Evolutionary conservation across 2,888 invertebrate genomes (phyloP).

Genomic region (Metacarcinus magister): DNA sequence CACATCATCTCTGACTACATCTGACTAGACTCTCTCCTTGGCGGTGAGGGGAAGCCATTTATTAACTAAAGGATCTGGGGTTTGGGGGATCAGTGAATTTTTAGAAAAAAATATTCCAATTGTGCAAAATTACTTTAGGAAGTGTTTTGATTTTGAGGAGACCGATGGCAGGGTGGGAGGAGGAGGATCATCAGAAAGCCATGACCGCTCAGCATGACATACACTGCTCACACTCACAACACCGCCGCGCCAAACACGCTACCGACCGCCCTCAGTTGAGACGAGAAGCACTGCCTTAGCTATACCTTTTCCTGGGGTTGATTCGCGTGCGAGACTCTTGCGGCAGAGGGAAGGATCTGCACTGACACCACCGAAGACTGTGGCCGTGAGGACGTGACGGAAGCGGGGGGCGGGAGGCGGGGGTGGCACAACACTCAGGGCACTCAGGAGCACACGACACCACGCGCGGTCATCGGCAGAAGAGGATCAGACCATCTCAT

Average conservation of each 20-base stretch:
- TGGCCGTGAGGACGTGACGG: slow-evolving; percentile 56
- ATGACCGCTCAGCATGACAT: slow-evolving; percentile 70
- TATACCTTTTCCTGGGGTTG: slow-evolving; percentile 23
- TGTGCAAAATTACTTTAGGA: slow-evolving; percentile 59
- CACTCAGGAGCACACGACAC: slow-evolving; percentile 63
- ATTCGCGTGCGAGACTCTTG: slow-evolving; percentile 50
- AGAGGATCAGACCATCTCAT: slow-evolving; percentile 37
- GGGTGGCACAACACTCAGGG: slow-evolving; percentile 44
- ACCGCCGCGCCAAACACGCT: slow-evolving; percentile 1
- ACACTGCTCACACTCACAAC: slow-evolving; percentile 62
- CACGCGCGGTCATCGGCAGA: slow-evolving; percentile 51
- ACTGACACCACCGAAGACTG: slow-evolving; percentile 63
- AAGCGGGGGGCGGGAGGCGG: slow-evolving; percentile 16
- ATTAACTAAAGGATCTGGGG: slow-evolving; percentile 3
- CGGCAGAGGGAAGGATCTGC: slow-evolving; percentile 64
- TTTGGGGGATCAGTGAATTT: slow-evolving; percentile 26
- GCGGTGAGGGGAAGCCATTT: slow-evolving; percentile 73
- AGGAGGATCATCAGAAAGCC: slow-evolving; percentile 71
- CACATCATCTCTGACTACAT: slow-evolving; percentile 79
- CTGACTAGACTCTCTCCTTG: slow-evolving; percentile 65
- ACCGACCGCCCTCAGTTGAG: slow-evolving; percentile 10
- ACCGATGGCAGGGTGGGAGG: slow-evolving; percentile 62
- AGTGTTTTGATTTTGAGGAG: slow-evolving; percentile 65
- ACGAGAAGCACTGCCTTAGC: slow-evolving; percentile 57
- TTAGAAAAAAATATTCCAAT: slow-evolving; percentile 58